Evolutionary conservation across 2,113 vertebrate species (phyloP), one percentile per base, ranked within the genome.

Genomic region (Chamaea fasciata): DNA sequence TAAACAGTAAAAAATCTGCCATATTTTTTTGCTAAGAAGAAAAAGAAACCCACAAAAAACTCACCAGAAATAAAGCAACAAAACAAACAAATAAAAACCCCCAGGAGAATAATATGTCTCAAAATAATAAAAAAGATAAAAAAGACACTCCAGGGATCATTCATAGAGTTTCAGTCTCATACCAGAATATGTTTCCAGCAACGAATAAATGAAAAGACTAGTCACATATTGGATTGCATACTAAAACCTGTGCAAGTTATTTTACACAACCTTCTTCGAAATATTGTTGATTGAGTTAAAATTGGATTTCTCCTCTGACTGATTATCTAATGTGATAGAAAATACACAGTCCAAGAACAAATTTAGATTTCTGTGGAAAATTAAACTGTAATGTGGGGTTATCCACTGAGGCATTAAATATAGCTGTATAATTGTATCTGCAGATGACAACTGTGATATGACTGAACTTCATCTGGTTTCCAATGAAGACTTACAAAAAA

Each of bases 241-340:
- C 41, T 88, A 53, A 95, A 96, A 83, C 31, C 55, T 86, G 26
- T 60, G n/a, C 52, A 89, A 92, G 53, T 87, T 79, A 73, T 76
- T 91, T 91, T 76, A 83, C 2, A 0, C 60, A 62, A 77, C 41
- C 52, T 82, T 91, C 74, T 93, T 94, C 84, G 95, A 95, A 96
- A 56, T 75, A 62, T 81, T 81, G 83, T 78, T 97, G 94, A 97
- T 96, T 93, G 96, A 97, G 92, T 84, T 91, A 97, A 97, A 97
- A 98, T 97, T 98, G 94, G 78, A 95, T 98, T 97, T 97, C 96
- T 97, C 71, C 87, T 97, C 94, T 47, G 74, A 96, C 80, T 96
- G 96, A 97, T 97, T 97, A 96, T 97, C 90, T 97, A 95, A 97
- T 95, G 82, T 91, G 93, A 97, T 92, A 96, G 95, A 97, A 97